Evolutionary conservation across 2,113 vertebrate species (phyloP).

Genomic region (Patagioenas fasciata): DNA sequence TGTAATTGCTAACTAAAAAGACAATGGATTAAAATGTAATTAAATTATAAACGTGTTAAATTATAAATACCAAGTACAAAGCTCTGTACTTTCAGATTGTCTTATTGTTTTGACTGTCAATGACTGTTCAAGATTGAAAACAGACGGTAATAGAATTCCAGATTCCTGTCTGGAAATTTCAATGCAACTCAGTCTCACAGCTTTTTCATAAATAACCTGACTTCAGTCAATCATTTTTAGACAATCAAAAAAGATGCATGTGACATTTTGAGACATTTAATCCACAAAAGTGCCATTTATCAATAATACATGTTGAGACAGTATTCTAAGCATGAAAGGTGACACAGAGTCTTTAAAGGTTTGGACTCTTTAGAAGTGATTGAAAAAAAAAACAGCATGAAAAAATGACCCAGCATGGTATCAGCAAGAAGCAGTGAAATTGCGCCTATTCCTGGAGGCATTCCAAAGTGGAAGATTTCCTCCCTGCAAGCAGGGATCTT

Average conservation of each 20-base stretch:
- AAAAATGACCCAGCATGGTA: neutral
- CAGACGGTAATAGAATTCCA: neutral
- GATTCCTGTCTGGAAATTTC: neutral
- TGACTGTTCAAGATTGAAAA: neutral
- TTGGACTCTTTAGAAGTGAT: neutral
- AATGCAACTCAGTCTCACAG: neutral
- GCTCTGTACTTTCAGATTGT: neutral
- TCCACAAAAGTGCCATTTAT: conserved; percentile 50
- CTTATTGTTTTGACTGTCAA: neutral
- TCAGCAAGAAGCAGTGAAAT: neutral
- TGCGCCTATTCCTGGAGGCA: neutral
- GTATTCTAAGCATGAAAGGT: neutral
- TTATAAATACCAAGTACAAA: neutral
- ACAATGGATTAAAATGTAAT: neutral
- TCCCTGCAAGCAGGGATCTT: neutral
- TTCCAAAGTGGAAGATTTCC: neutral
- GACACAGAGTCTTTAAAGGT: neutral
- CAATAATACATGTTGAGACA: conserved; percentile 47
- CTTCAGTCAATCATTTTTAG: neutral
- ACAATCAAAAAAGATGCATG: neutral
- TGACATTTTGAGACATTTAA: conserved; percentile 23
- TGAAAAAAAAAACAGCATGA: neutral
- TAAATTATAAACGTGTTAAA: neutral
- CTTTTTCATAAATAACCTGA: neutral
- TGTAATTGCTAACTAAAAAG: neutral